phyloP scores from a whole-genome alignment of 2,113 vertebrate species.

The Zosterops hypoxanthus region DNA sequence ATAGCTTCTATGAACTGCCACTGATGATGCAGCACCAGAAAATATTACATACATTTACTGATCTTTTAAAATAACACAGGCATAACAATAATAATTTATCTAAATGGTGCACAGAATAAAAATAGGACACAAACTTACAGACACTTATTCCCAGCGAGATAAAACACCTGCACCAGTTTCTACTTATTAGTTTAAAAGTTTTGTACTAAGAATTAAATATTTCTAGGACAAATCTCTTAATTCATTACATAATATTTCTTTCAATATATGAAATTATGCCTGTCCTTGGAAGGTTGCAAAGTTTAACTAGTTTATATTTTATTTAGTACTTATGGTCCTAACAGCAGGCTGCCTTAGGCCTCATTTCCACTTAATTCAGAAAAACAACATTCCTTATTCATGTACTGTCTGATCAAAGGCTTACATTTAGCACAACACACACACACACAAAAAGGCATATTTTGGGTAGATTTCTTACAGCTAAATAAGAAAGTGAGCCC shows the following conservation, averaged over 20 bases:
- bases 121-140: neutral
- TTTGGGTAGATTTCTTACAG: conserved; percentile 33
- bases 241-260: neutral
- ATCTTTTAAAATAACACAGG: neutral
- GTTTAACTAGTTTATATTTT: conserved; percentile 54
- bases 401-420: conserved; percentile 68
- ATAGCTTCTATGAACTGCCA: neutral
- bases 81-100: neutral
- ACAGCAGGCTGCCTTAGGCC: conserved; percentile 40
- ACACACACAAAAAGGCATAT: neutral
- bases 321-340: conserved; percentile 51
- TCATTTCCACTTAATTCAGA: conserved; percentile 67
- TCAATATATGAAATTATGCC: neutral
- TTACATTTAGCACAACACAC: conserved; percentile 43
- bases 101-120: neutral
- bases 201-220: neutral
- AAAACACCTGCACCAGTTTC: neutral
- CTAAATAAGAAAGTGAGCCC: conserved; percentile 11
- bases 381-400: conserved; percentile 70
- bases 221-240: neutral
- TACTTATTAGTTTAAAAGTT: neutral
- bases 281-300: conserved; percentile 13
- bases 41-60: neutral
- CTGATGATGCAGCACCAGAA: neutral
- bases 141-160: neutral